Conservation (phyloP, 1,140 invertebrate genomes). For the Caenorhabditis tropicalis region DNA sequence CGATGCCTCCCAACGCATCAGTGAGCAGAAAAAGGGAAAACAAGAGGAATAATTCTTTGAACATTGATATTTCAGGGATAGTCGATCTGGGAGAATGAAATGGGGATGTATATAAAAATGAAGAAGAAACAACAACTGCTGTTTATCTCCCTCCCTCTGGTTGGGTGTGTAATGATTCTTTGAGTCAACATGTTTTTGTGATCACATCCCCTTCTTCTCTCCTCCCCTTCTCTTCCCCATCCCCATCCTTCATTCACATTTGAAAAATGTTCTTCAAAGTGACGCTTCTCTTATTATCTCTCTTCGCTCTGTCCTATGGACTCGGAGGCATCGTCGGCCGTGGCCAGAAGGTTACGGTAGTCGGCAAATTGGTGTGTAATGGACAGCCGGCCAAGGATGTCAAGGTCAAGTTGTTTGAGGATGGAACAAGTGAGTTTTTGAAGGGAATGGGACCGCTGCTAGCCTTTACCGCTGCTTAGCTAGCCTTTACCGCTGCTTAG, state of each 20-base stretch:
- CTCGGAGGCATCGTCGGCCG: neutral
- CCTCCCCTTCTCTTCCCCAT: too few species aligned
- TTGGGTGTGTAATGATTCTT: too few species aligned
- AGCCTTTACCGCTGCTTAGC: too few species aligned
- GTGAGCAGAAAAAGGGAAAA: neutral
- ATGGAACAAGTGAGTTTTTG: constrained; percentile 28
- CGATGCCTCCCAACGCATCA: neutral
- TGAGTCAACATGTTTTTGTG: too few species aligned
- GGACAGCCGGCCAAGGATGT: constrained; percentile 60
- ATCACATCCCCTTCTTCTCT: too few species aligned
- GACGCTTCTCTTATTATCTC: neutral
- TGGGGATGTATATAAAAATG: too few species aligned
- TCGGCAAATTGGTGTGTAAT: constrained; percentile 62
- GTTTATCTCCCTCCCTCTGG: too few species aligned
- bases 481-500: too few species aligned
- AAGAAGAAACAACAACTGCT: too few species aligned
- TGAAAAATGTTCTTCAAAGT: neutral
- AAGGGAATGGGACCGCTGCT: too few species aligned
- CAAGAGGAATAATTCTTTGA: neutral
- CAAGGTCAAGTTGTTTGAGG: constrained; percentile 68
- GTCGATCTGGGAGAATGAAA: too few species aligned
- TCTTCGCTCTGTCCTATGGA: neutral
- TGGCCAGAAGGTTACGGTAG: constrained; percentile 61
- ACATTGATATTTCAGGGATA: neutral
- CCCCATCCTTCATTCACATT: neutral